Base-by-base conservation (phyloP, 2,113 vertebrate genomes). In the Pseudopodoces humilis region DNA sequence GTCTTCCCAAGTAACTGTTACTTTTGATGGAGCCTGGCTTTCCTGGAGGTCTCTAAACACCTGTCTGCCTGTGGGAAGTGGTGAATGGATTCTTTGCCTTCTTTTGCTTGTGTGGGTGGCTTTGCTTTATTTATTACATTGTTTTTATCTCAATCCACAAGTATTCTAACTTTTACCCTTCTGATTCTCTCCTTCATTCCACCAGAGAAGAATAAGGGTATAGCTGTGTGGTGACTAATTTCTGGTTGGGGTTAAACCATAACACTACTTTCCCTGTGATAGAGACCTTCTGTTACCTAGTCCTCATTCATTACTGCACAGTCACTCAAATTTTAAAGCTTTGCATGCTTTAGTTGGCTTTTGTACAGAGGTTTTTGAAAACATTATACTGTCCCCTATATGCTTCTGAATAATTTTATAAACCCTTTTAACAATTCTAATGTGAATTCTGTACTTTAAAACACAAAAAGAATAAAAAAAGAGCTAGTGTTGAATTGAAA, bases 11-110 rank as follows among this genome's bases (percentile, higher is more conserved):
- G 19, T 30, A 35, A 39, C 9, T 2, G 0, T 21, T 47, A 37
- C 0, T 0, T 4, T 4, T 43, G 16, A 69, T 16, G 37, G 17
- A 80, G 6, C 8, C 12, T 27, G 39, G 18, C 3, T 81, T 60
- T 69, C 35, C 37, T 64, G 20, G 10, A 64, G 13, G 9, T n/a
- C 6, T 17, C 3, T 65, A 41, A 80, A 81, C 27, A 52, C 8
- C 25, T 65, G 28, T 11, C 25, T 86, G 24, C 15, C 1, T 0
- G 43, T 47, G 37, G 37, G 58, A 58, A 92, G 31, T 35, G 9
- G 15, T 31, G 24, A 83, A 43, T 43, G 0, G 39, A 56, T 62
- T 74, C 18, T 27, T 77, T 65, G 5, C 13, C 47, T 84, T 74
- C 4, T 14, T 81, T 81, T 60, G 13, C 30, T 65, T 65, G 9